Percentiles rank a stretch among this genome's conserved stretches.
phyloP scores from a whole-genome alignment of 1,140 invertebrate species.

The Heliconius melpomene region DNA sequence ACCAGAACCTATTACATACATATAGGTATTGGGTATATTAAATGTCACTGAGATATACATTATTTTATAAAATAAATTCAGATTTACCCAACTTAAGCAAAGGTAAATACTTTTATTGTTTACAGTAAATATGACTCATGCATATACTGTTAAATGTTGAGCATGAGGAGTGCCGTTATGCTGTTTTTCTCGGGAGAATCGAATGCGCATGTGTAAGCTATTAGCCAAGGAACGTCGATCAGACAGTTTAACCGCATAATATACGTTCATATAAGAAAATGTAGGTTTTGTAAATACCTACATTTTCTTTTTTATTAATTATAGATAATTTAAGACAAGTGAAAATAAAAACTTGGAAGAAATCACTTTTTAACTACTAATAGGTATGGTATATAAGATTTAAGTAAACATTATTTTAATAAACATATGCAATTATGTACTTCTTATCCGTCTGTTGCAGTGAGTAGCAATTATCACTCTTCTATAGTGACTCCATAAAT shows the following conservation, averaged over 20 bases:
- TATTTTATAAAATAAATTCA: background rate
- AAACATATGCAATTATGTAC: background rate
- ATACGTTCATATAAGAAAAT: background rate
- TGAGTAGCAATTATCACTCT: background rate
- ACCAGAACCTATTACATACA: too few relatives aligned
- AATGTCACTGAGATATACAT: background rate
- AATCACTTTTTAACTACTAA: background rate
- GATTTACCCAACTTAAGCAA: background rate
- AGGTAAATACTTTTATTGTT: background rate
- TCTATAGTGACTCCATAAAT: background rate
- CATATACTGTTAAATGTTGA: background rate
- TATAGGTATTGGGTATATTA: background rate
- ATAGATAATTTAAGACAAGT: background rate
- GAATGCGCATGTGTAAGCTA: background rate
- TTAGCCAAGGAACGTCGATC: background rate
- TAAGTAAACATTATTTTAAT: background rate
- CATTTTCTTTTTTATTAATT: background rate
- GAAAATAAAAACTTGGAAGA: background rate
- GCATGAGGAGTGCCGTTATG: constrained; percentile 1
- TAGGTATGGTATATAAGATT: background rate
- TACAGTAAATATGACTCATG: background rate
- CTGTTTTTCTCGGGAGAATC: background rate
- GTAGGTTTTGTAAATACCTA: background rate
- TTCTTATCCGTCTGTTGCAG: background rate
- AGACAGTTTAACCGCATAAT: background rate